Base-by-base conservation (phyloP, 2,888 invertebrate species). In the Eueremaeus valkanovi region DNA sequence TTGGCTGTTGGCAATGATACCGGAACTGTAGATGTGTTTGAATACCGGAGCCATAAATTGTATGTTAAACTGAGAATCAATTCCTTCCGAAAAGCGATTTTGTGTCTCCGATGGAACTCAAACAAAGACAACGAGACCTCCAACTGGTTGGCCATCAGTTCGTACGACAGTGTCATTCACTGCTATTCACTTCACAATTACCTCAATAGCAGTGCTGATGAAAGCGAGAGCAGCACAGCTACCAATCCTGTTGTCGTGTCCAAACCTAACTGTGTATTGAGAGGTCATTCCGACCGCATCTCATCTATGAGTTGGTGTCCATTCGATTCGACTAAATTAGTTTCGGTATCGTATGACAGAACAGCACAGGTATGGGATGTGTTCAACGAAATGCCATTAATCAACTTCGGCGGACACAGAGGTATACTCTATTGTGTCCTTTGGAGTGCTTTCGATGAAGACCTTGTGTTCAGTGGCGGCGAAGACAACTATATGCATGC, bases 291-390 rank as follows among this genome's bases (percentile, higher is more conserved):
- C 29, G 75, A 75, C n/a, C 45, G 75, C n/a, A 40, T 75, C 3
- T 36, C 75, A 21, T 63, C 72, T n/a, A 55, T 51, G n/a, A 33
- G 42, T 61, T 75, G 75, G 75, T 51, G 72, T 75, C 75, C 75
- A 13, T 75, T 72, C 24, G 63, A 74, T 40, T 27, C 33, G n/a
- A 49, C 29, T 24, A 83, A 85, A 68, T 83, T 93, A 63, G 86
- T 89, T 8, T 88, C 91, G 3, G 88, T 88, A 0, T 89, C 90
- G 0, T 89, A 88, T 77, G 92, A 92, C 82, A 84, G 86, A 31
- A 87, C 88, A 40, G 88, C 88, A 31, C 87, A 90, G 84, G 91
- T 92, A 83, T 90, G 89, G 89, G 87, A 89, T 82, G 86, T 88
- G 16, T 82, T 84, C 68, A 85, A 83, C 6, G 85, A 86, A 79